Evolutionary conservation across 2,113 vertebrate genomes (phyloP).

Genomic region (Percina caprodes): DNA sequence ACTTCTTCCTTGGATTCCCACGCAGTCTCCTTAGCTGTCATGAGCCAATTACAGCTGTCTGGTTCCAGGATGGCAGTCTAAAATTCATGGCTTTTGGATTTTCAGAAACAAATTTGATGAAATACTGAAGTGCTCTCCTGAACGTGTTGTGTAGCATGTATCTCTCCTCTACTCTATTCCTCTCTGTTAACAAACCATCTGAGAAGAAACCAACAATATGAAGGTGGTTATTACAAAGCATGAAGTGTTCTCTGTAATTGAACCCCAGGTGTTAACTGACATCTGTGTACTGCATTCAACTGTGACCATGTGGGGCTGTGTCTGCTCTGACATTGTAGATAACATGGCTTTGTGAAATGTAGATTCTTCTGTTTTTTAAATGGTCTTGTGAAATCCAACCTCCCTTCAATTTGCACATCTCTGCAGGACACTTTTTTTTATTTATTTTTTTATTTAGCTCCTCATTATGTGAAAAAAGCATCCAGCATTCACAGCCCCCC

Average conservation of each 20-base stretch:
- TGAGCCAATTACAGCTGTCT: slow-evolving; percentile 50
- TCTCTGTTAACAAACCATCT: neutral
- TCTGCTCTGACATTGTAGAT: slow-evolving; percentile 34
- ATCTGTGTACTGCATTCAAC: slow-evolving; percentile 39
- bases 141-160: neutral
- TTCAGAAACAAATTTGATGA: slow-evolving; percentile 32
- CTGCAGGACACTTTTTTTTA: slow-evolving; percentile 26
- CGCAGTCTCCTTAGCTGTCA: slow-evolving; percentile 37
- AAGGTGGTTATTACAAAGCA: slow-evolving; percentile 23
- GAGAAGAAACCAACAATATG: slow-evolving; percentile 16
- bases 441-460: slow-evolving; percentile 26
- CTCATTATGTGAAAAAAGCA: slow-evolving; percentile 48
- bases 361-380: slow-evolving; percentile 39
- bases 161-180: neutral
- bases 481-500: neutral
- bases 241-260: slow-evolving; percentile 41
- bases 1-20: slow-evolving; percentile 37
- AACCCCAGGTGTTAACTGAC: slow-evolving; percentile 35
- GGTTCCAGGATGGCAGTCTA: slow-evolving; percentile 39
- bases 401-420: slow-evolving; percentile 27
- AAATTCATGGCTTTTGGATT: neutral
- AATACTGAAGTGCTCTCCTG: slow-evolving; percentile 1
- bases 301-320: slow-evolving; percentile 17
- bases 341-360: slow-evolving; percentile 30
- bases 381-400: slow-evolving; percentile 19